A percentile compares a stretch with the other conserved stretches of the same genome.
These are phyloP conservation scores for Oligia latruncula DNA, from an alignment of 2,888 invertebrate species.

Conservation along the genomic window DNA sequence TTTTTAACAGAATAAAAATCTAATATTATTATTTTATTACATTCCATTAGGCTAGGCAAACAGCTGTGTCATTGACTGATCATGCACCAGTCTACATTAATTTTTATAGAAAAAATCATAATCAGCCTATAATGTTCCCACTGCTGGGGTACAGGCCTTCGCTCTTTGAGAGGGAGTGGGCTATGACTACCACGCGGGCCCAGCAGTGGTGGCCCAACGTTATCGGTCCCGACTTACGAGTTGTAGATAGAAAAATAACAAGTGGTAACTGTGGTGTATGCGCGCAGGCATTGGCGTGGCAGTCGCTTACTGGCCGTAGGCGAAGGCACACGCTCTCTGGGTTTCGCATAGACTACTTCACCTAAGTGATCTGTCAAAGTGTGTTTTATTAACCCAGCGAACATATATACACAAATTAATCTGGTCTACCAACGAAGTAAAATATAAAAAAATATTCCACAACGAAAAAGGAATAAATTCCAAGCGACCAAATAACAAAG, in stretches of 20 bases:
- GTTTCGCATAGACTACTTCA: too few relatives aligned
- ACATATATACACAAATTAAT: background rate
- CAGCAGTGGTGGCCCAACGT: background rate
- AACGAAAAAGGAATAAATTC: background rate
- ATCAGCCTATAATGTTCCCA: too few relatives aligned
- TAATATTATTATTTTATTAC: background rate
- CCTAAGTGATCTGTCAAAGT: too few relatives aligned
- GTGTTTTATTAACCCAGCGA: too few relatives aligned
- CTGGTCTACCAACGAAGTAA: background rate
- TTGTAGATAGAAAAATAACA: background rate
- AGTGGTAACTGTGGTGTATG: background rate
- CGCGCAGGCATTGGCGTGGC: too few relatives aligned
- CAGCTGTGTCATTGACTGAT: background rate
- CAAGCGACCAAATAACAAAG: background rate
- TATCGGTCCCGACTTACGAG: background rate
- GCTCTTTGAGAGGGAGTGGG: background rate
- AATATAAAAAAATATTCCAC: background rate
- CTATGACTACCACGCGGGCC: background rate
- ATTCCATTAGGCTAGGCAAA: background rate
- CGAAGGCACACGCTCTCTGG: too few relatives aligned
- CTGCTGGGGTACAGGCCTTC: too few relatives aligned
- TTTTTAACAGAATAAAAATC: too few relatives aligned
- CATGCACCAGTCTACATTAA: background rate
- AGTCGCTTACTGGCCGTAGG: too few relatives aligned
- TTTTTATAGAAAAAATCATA: background rate